Base-by-base conservation (phyloP, 2,113 vertebrate species). In the Diglossa brunneiventris region DNA sequence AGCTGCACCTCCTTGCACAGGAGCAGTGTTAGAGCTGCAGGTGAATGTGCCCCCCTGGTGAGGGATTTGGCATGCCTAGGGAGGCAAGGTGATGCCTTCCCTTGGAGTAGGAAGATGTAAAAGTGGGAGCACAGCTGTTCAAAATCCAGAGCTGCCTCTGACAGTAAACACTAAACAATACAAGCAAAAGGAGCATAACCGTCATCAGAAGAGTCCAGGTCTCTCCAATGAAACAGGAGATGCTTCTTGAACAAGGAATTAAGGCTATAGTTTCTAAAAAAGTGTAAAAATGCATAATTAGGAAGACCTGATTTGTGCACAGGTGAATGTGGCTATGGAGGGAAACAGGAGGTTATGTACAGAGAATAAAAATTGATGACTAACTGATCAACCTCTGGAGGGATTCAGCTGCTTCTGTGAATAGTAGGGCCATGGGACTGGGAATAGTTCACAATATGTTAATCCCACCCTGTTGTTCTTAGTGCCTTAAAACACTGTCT, bases 31-130 rank as follows among this genome's bases (percentile, higher is more conserved):
- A 22, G 30, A 0, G 2, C 86, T 49, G 70, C 58, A 15, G 49
- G 53, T 4, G 1, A 15, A 24, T 17, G 37, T 0, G 35, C 49
- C 37, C 6, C 2, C 0, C 44, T 3, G 39, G 0, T 11, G 15
- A 77, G 27, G 37, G 30, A 14, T 10, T 26, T 49, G 46, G 46
- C 37, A 13, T 7, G 8, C 23, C 55, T 22, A 4, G 1, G 31
- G 46, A 77, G 55, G 27, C 27, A 58, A 81, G 46, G 44, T 10
- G 46, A 13, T 4, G 8, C 6, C 50, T 82, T 59, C 13, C 42
- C 35, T 26, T 9, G 27, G n/a, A 83, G 49, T 10, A 46, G 30
- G 23, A 61, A 35, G 49, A 55, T 70, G 10, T 21, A 52, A 73
- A 80, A 84, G 16, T 14, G 11, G 13, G 13, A 11, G 13, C 3